Conservation (phyloP, 2,797 vertebrate genomes). For the Eleutherodactylus coqui region DNA sequence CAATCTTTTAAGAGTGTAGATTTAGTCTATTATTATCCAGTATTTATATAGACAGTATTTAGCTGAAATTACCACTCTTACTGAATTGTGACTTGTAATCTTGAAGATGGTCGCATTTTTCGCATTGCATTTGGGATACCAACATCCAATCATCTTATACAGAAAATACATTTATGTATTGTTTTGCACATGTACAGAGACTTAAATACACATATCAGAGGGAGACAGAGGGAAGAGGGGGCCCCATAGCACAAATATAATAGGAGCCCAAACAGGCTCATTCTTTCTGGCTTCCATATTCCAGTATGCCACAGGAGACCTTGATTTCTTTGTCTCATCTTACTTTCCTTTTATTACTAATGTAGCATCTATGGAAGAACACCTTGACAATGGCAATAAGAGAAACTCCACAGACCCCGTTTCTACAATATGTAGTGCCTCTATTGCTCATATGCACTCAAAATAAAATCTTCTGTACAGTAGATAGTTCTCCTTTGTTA, state of each 20-base stretch:
- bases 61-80: constrained; percentile 8
- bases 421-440: too few species aligned
- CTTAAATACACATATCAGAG: background rate
- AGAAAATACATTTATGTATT: background rate
- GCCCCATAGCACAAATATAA: background rate
- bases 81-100: background rate
- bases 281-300: too few species aligned
- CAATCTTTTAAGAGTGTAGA: background rate
- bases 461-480: too few species aligned
- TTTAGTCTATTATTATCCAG: background rate
- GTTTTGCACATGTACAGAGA: background rate
- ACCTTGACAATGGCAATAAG: too few species aligned
- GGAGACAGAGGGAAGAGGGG: background rate
- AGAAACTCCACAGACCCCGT: too few species aligned
- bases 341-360: too few species aligned
- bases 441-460: too few species aligned
- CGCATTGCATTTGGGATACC: background rate
- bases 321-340: too few species aligned
- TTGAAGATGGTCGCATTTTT: background rate
- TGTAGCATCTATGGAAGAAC: too few species aligned
- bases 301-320: too few species aligned
- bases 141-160: background rate
- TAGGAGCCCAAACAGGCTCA: too few species aligned
- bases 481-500: too few species aligned
- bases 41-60: background rate